Evolutionary conservation across 30 jellyfish, hydroid and myxozoan species (phyloP).

Genomic region (Cassiopea andromeda): DNA sequence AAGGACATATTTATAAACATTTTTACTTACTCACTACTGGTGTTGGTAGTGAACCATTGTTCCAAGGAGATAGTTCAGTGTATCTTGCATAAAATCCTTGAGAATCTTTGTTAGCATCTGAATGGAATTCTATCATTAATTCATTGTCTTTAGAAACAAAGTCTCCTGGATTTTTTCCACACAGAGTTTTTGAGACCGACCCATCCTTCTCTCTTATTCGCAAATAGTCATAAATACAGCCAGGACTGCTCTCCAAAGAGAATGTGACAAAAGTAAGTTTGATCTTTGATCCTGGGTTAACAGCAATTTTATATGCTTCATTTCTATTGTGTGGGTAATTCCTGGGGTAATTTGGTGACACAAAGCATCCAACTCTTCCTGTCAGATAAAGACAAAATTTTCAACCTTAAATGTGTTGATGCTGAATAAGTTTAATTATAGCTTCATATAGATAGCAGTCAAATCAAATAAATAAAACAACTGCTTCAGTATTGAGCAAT

Average conservation of each 20-base stretch:
- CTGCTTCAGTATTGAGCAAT: too few relatives aligned
- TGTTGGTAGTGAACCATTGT: background rate
- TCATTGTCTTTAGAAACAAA: constrained; percentile 18
- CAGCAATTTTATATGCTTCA: background rate
- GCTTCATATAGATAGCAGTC: too few relatives aligned
- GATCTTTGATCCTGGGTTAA: constrained; percentile 1
- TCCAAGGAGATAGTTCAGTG: background rate
- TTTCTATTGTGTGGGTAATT: background rate
- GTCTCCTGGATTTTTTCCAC: constrained; percentile 2
- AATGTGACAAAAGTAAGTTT: background rate
- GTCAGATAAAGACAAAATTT: background rate
- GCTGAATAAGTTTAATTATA: too few relatives aligned
- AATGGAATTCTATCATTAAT: background rate
- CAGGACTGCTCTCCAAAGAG: background rate
- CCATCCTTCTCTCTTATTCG: constrained; percentile 8
- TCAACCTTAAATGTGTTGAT: background rate
- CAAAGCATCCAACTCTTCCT: constrained; percentile 26
- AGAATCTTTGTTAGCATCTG: background rate
- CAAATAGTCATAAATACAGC: constrained; percentile 10
- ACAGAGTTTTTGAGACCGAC: background rate
- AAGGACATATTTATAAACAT: too few relatives aligned
- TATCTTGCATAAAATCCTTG: constrained; percentile 7
- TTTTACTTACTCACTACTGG: background rate
- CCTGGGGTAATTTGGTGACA: constrained; percentile 33
- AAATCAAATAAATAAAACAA: too few relatives aligned